A percentile compares a stretch with the other conserved stretches of the same genome.
phyloP scores from a whole-genome alignment of 2,888 invertebrate genomes.

The Eustalomyia histrio region DNA sequence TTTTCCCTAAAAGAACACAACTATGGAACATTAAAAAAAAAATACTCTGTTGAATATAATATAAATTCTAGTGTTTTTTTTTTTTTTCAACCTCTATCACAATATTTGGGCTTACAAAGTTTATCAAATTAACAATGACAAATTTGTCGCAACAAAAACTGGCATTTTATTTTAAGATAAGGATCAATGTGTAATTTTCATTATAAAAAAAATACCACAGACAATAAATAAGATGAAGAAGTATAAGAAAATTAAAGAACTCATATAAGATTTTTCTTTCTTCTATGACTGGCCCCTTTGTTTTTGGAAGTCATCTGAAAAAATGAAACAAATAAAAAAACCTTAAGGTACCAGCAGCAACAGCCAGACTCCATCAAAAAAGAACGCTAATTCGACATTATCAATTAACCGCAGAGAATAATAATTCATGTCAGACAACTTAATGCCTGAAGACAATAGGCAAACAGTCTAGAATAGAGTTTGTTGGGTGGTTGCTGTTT shows the following conservation, averaged over 20 bases:
- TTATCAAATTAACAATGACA: neutral
- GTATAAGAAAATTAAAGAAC: neutral
- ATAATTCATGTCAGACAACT: slow-evolving; percentile 63
- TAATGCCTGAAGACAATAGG: slow-evolving; percentile 62
- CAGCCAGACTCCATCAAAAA: slow-evolving; percentile 33
- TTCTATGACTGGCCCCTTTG: neutral
- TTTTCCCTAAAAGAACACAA: too few species aligned
- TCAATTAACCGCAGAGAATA: slow-evolving; percentile 65
- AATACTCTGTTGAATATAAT: too few species aligned
- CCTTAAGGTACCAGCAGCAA: slow-evolving; percentile 31
- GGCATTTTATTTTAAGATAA: slow-evolving; percentile 29
- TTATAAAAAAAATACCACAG: neutral
- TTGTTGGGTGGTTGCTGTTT: slow-evolving; percentile 4
- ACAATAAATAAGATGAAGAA: neutral
- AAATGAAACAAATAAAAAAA: neutral
- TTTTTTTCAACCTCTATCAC: too few species aligned
- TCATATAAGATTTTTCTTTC: slow-evolving; percentile 9
- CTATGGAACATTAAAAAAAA: too few species aligned
- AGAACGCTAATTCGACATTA: slow-evolving; percentile 63
- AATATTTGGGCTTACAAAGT: neutral
- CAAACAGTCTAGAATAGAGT: slow-evolving; percentile 32
- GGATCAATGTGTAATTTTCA: slow-evolving; percentile 40
- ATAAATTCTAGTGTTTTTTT: too few species aligned
- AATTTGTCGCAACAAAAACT: slow-evolving; percentile 35
- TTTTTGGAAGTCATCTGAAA: neutral